These are phyloP conservation scores for Tortrix viridana DNA, from an alignment of 2,888 invertebrate genomes.

Conservation along the genomic window DNA sequence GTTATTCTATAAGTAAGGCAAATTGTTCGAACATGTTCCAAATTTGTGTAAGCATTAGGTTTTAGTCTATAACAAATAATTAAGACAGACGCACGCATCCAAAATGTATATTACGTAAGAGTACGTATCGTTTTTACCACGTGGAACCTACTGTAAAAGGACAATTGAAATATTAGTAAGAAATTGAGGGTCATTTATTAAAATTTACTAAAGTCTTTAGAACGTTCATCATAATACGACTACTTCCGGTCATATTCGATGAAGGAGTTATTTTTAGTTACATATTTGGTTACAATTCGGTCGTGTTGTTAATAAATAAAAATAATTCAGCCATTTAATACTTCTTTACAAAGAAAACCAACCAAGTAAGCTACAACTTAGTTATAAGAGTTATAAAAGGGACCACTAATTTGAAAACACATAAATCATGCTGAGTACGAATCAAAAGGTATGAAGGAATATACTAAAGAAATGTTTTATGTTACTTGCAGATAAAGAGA, in stretches of 20 bases:
- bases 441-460: slow-evolving; percentile 24
- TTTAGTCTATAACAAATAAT: not conserved
- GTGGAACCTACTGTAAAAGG: slow-evolving; percentile 13
- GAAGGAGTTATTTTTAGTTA: slow-evolving; percentile 36
- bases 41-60: not conserved
- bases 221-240: not conserved
- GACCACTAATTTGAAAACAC: slow-evolving; percentile 27
- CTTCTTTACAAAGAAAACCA: slow-evolving; percentile 3
- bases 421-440: slow-evolving; percentile 34
- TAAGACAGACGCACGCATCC: not conserved
- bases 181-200: too few species aligned
- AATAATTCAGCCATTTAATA: slow-evolving; percentile 47
- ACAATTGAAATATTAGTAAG: too few species aligned
- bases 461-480: slow-evolving; percentile 19
- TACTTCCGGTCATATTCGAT: not conserved
- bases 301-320: slow-evolving; percentile 71
- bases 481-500: slow-evolving; percentile 27
- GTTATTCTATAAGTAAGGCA: slow-evolving; percentile 3
- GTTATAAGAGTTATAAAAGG: slow-evolving; percentile 20
- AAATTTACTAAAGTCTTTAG: too few species aligned
- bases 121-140: not conserved
- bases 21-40: slow-evolving; percentile 3
- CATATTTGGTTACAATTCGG: slow-evolving; percentile 66
- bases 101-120: not conserved
- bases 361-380: slow-evolving; percentile 32